Evolutionary conservation across 1,140 invertebrate genomes (phyloP).

Genomic region (Drosophila kohkoa): DNA sequence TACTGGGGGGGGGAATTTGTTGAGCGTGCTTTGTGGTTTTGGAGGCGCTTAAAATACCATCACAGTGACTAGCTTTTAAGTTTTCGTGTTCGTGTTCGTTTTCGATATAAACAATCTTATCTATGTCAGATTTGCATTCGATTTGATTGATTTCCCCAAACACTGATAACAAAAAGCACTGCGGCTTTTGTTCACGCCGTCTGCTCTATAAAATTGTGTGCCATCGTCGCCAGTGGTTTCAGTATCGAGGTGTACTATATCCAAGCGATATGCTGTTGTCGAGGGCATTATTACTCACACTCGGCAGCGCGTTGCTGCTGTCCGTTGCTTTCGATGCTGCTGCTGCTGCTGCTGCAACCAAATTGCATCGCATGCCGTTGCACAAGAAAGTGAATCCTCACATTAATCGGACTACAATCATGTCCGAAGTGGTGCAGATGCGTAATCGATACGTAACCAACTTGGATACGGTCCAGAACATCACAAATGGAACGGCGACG

Average conservation of each 20-base stretch:
- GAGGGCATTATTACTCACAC: slow-evolving; percentile 15
- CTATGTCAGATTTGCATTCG: slow-evolving; percentile 35
- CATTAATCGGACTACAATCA: slow-evolving; percentile 17
- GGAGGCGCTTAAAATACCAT: slow-evolving; percentile 36
- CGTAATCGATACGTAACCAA: slow-evolving; percentile 2
- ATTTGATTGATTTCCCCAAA: slow-evolving; percentile 18
- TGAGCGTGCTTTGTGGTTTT: too few relatives aligned
- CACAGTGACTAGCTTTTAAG: neutral
- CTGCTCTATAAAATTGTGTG: slow-evolving; percentile 20
- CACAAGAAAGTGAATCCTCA: slow-evolving; percentile 17
- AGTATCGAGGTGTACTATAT: slow-evolving; percentile 9
- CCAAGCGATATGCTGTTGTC: neutral
- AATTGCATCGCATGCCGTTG: slow-evolving; percentile 40
- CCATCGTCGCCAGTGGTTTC: neutral
- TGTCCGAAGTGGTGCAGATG: slow-evolving; percentile 16
- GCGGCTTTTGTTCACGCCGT: too few relatives aligned
- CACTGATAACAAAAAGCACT: slow-evolving; percentile 12
- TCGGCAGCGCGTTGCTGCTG: slow-evolving; percentile 3
- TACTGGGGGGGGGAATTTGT: neutral
- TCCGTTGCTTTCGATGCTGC: neutral
- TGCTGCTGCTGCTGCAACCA: neutral
- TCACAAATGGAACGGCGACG: neutral
- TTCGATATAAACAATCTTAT: slow-evolving; percentile 42
- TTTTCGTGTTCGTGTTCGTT: too few relatives aligned
- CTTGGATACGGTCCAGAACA: neutral